Evolutionary conservation across 64 coral and sea anemone species (phyloP).

Genomic region (Pachyseris speciosa): DNA sequence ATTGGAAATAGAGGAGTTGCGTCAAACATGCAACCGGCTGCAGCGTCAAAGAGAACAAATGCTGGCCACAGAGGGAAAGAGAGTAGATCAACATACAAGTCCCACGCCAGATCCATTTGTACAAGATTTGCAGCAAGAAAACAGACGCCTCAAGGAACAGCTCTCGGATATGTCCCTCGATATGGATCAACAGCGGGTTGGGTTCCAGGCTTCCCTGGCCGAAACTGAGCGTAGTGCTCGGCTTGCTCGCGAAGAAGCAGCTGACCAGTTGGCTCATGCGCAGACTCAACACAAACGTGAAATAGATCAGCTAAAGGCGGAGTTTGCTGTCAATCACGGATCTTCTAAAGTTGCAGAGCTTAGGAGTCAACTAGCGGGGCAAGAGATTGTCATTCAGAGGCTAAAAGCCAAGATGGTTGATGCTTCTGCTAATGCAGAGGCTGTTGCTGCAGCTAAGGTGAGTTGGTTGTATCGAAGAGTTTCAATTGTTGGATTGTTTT

Average conservation of each 20-base stretch:
- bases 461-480: no score
- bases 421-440: constrained; percentile 51
- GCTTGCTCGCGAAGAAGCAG: constrained; percentile 83
- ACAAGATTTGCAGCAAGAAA: constrained; percentile 68
- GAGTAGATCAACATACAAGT: constrained; percentile 1
- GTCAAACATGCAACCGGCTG: constrained; percentile 76
- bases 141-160: constrained; percentile 76
- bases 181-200: constrained; percentile 88
- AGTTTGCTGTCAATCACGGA: constrained; percentile 81
- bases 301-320: constrained; percentile 72
- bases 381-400: constrained; percentile 90
- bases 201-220: constrained; percentile 89
- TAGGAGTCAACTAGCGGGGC: constrained; percentile 84
- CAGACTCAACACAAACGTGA: constrained; percentile 78
- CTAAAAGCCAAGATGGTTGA: constrained; percentile 84
- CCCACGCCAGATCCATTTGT: constrained; percentile 43
- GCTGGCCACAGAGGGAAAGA: constrained; percentile 43
- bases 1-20: constrained; percentile 61
- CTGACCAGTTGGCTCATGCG: constrained; percentile 86
- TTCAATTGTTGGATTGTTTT: no score
- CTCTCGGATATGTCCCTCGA: constrained; percentile 74
- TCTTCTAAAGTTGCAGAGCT: constrained; percentile 84
- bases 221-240: constrained; percentile 84
- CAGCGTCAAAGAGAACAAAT: constrained; percentile 81
- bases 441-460: constrained; percentile 77